Conservation (phyloP, 2,797 vertebrate genomes). For the Propithecus deckenii region DNA sequence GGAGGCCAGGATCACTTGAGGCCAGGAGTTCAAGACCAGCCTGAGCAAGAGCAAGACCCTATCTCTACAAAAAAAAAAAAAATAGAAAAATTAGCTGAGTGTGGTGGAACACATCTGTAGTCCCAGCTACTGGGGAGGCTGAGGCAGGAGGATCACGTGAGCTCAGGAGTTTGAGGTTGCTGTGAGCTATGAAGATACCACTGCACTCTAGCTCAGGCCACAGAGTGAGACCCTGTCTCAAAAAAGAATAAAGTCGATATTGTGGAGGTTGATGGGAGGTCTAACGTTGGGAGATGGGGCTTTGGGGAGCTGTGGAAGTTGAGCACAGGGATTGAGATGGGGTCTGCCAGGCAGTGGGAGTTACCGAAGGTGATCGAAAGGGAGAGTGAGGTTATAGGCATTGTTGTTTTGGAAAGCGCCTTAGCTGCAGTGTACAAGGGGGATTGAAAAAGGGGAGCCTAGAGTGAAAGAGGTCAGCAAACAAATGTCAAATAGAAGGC, state of each 20-base stretch:
- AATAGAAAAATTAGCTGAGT: background rate
- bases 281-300: background rate
- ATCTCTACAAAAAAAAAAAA: background rate
- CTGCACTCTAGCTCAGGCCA: background rate
- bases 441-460: background rate
- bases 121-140: background rate
- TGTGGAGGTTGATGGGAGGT: background rate
- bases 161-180: background rate
- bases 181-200: background rate
- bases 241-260: background rate
- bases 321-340: background rate
- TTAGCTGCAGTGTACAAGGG: background rate
- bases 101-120: background rate
- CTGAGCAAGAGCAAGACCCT: background rate
- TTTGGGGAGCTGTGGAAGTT: too few species aligned
- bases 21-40: background rate
- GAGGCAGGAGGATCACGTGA: background rate
- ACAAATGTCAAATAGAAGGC: background rate
- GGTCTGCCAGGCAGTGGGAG: background rate
- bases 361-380: background rate
- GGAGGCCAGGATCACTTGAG: background rate
- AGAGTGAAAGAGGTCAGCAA: background rate
- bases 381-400: background rate
- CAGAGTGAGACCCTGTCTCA: background rate
- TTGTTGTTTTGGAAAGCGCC: background rate